phyloP scores from a whole-genome alignment of 2,113 vertebrate species.

The Suricata suricatta region DNA sequence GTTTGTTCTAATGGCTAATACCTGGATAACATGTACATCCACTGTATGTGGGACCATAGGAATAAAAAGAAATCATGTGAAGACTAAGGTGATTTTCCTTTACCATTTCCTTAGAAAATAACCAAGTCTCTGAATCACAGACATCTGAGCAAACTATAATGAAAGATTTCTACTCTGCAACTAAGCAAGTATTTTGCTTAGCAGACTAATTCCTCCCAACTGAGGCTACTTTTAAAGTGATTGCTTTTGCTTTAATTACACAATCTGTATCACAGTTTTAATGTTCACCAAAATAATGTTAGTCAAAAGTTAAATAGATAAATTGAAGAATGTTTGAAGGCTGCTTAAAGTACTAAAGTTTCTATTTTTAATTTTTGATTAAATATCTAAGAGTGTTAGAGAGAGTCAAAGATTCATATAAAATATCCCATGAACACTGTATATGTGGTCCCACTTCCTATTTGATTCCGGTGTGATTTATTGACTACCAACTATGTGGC shows the following conservation, averaged over 20 bases:
- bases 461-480: background rate
- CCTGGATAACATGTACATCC: background rate
- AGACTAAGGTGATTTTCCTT: background rate
- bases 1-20: background rate
- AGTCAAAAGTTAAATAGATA: background rate
- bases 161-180: background rate
- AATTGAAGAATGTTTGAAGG: background rate
- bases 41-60: background rate
- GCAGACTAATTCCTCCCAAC: background rate
- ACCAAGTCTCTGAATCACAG: background rate
- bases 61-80: background rate
- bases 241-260: slow-evolving; percentile 47
- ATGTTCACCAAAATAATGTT: background rate
- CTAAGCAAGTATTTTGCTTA: background rate
- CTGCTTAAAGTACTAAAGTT: background rate
- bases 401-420: background rate
- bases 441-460: background rate
- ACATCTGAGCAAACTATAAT: background rate
- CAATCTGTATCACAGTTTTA: background rate
- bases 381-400: background rate
- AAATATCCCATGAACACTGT: background rate
- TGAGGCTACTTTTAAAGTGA: slow-evolving; percentile 6
- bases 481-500: background rate
- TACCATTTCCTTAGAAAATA: background rate
- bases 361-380: background rate